These are phyloP conservation scores for Bombus soroeensis DNA, from an alignment of 1,140 invertebrate genomes.

Conservation along the genomic window DNA sequence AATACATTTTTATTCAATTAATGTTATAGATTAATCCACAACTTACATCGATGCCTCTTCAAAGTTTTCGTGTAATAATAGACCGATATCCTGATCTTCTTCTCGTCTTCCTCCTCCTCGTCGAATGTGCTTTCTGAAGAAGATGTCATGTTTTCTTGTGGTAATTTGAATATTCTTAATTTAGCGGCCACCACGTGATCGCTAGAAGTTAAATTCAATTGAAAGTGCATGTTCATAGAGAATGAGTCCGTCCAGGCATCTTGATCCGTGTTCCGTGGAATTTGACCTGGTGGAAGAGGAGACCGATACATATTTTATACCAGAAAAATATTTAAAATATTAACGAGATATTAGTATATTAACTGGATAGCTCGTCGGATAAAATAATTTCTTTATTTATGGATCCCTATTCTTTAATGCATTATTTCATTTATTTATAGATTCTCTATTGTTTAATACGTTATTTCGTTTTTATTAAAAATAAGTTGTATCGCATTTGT, in stretches of 20 bases:
- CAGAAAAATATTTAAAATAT: not conserved
- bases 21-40: too few relatives aligned
- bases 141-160: constrained; percentile 77
- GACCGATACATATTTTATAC: not conserved
- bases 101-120: constrained; percentile 82
- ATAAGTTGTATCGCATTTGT: not conserved
- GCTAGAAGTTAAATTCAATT: constrained; percentile 81
- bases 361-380: not conserved
- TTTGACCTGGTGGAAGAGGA: constrained; percentile 77
- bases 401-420: not conserved
- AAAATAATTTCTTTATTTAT: not conserved
- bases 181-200: constrained; percentile 83
- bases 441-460: not conserved
- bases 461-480: not conserved
- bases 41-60: constrained; percentile 84
- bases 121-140: constrained; percentile 65
- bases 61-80: constrained; percentile 85
- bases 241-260: constrained; percentile 83
- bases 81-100: constrained; percentile 85
- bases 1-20: not conserved
- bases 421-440: not conserved
- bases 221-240: constrained; percentile 84
- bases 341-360: not conserved
- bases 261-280: constrained; percentile 83
- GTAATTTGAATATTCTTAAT: constrained; percentile 83